phyloP scores from a whole-genome alignment of 2,113 vertebrate species.

The Pangasianodon gigas region DNA sequence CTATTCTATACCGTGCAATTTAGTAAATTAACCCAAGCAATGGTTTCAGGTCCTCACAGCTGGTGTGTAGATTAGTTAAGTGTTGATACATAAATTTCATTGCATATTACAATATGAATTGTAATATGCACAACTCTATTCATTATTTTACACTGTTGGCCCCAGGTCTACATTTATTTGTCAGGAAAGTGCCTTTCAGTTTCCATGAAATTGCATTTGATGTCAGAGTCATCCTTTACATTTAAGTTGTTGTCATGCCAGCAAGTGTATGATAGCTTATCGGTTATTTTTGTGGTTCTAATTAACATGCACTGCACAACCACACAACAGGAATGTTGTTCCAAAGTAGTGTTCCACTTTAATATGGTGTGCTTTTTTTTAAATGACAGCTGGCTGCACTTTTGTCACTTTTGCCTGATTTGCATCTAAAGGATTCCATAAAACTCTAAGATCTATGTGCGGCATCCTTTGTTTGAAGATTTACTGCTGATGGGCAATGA shows the following conservation, averaged over 20 bases:
- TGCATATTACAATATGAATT: too few species aligned
- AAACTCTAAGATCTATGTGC: background rate
- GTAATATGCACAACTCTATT: too few species aligned
- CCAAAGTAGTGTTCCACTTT: background rate
- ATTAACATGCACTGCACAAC: background rate
- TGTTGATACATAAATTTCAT: too few species aligned
- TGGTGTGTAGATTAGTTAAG: too few species aligned
- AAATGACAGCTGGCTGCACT: background rate
- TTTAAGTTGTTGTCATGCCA: background rate
- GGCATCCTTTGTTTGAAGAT: background rate
- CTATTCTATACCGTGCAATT: background rate
- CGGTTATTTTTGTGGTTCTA: background rate
- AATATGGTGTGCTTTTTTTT: background rate
- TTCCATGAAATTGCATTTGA: background rate
- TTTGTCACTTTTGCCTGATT: background rate
- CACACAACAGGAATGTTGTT: background rate
- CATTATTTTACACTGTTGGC: too few species aligned
- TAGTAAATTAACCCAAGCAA: too few species aligned
- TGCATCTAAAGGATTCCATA: background rate
- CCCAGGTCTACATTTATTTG: background rate
- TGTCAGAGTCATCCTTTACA: background rate
- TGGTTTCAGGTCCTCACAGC: too few species aligned
- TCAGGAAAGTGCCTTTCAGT: background rate
- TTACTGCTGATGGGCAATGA: background rate
- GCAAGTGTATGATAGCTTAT: background rate